Base-by-base conservation (phyloP, 1,140 invertebrate genomes). In the Homalodisca vitripennis region DNA sequence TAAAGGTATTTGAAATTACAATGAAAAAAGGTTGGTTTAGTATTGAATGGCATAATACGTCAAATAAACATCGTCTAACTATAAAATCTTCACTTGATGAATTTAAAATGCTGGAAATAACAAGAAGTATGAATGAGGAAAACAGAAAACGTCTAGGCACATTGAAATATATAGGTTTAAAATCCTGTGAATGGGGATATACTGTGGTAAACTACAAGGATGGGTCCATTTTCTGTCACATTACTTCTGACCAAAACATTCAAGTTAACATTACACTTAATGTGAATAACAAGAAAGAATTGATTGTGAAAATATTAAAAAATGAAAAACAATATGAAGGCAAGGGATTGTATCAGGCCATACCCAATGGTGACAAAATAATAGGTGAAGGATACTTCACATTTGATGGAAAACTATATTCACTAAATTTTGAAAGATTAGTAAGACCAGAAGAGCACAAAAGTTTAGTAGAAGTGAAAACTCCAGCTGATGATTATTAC, bases 401-500 rank as follows among this genome's bases (percentile, higher is more conserved):
- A 6, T 2, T 30, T 3, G 55, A 60, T 27, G 55, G 26, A 27
- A 26, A 60, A 2, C 22, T 22, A n/a, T 60, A 60, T 30, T 13
- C 26, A 29, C 24, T 60, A 6, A 30, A 26, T 27, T 60, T 27
- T 30, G 27, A 30, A 27, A 22, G 24, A 27, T 60, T 60, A 26
- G 14, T 10, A 27, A 6, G 22, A 60, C 1, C 6, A 60, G 55
- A 60, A n/a, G 55, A 24, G 34, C 34, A 41, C 34, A 41, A 17
- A 41, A 17, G 17, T 41, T 10, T 41, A 12, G 10, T 29, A 26
- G 29, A 13, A 29, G 3, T 60, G 3, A 27, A 2, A 6, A 60
- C 55, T 60, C 55, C 55, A 60, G 6, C 13, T 60, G 55, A 60
- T 60, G 3, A 60, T 3, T 60, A 60, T 24, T 60, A 22, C 29